Conservation (phyloP, 2,113 vertebrate genomes). For the Odobenus rosmarus region DNA sequence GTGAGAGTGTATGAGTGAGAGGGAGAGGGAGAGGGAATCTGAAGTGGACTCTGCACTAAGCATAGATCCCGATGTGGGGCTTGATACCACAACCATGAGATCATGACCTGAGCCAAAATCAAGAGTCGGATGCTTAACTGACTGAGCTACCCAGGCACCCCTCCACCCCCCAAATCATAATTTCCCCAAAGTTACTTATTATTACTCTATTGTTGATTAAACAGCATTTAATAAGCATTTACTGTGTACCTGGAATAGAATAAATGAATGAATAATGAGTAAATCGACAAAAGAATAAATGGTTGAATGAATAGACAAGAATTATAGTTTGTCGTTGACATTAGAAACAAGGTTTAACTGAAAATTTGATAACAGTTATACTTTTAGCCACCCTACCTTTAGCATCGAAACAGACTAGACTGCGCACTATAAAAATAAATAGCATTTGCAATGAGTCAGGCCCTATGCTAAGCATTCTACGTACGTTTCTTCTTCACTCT, state of each 20-base stretch:
- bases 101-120: not conserved
- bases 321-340: constrained; percentile 8
- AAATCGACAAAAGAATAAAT: not conserved
- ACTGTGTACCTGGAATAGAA: not conserved
- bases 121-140: not conserved
- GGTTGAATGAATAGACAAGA: not conserved
- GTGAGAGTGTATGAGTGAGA: too few relatives aligned
- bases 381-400: constrained; percentile 34
- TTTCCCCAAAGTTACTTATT: not conserved
- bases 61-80: not conserved
- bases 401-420: constrained; percentile 7
- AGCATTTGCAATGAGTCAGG: constrained; percentile 3
- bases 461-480: not conserved
- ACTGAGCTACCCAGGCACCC: not conserved
- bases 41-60: not conserved
- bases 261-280: not conserved
- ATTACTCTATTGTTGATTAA: not conserved
- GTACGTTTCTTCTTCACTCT: constrained; percentile 23
- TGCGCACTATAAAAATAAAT: constrained; percentile 21
- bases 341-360: constrained; percentile 45
- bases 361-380: constrained; percentile 19
- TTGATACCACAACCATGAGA: not conserved
- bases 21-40: not conserved
- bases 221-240: constrained; percentile 5
- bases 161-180: not conserved